phyloP scores from a whole-genome alignment of 2,888 invertebrate genomes.

The Elmis aenea region DNA sequence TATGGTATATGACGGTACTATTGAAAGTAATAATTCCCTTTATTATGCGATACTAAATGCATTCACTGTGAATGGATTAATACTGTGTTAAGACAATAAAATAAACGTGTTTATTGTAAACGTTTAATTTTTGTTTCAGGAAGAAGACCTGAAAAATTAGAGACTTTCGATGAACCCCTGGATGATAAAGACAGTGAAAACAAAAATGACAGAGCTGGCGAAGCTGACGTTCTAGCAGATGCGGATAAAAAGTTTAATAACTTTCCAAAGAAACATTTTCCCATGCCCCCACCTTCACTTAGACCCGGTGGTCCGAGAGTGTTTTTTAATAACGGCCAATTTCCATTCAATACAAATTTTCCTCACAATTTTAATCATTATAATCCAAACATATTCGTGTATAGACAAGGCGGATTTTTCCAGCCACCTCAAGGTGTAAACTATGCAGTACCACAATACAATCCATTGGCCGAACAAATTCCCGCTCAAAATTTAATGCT shows the following conservation, averaged over 20 bases:
- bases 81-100: no score
- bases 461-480: no score
- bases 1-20: no score
- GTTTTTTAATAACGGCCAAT: constrained; percentile 54
- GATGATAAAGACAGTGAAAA: constrained; percentile 15
- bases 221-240: constrained; percentile 31
- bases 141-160: constrained; percentile 39
- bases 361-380: constrained; percentile 4
- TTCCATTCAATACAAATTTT: constrained; percentile 40
- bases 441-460: background rate
- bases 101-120: no score
- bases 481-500: constrained; percentile 26
- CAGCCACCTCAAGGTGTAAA: constrained; percentile 12
- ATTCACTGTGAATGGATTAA: no score
- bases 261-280: constrained; percentile 21
- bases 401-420: constrained; percentile 10
- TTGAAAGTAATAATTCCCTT: no score
- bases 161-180: constrained; percentile 37
- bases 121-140: constrained; percentile 22
- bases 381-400: constrained; percentile 6
- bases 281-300: constrained; percentile 22
- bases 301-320: constrained; percentile 53
- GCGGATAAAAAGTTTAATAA: constrained; percentile 23
- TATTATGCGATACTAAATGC: no score
- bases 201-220: constrained; percentile 24